Evolutionary conservation across 2,113 vertebrate species (phyloP).

Genomic region (Perognathus longimembris): DNA sequence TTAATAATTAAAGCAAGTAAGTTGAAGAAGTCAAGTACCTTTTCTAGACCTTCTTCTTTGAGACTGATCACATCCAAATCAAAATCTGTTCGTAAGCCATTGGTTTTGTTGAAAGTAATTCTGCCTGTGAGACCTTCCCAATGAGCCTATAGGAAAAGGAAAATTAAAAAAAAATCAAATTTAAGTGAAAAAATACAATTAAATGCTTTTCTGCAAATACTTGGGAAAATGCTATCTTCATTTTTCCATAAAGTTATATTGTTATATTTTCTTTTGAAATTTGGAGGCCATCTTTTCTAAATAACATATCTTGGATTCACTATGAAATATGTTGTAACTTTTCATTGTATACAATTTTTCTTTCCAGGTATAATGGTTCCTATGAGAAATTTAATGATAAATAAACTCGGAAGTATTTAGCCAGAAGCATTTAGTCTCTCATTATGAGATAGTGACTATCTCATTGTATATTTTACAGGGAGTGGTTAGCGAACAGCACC

Average conservation of each 20-base stretch:
- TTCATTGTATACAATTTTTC: conserved; percentile 3
- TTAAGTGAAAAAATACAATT: conserved; percentile 38
- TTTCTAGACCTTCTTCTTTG: conserved; percentile 98
- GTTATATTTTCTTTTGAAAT: conserved; percentile 44
- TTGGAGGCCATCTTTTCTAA: neutral
- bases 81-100: conserved; percentile 98
- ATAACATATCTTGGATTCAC: neutral
- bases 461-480: neutral
- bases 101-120: conserved; percentile 98
- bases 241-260: conserved; percentile 75
- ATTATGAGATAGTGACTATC: neutral
- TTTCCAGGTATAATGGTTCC: neutral
- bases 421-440: neutral
- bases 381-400: conserved; percentile 11
- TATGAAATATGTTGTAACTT: neutral
- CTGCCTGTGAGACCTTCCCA: conserved; percentile 99
- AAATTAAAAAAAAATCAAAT: conserved; percentile 59
- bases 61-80: conserved; percentile 99
- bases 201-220: neutral
- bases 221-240: conserved; percentile 67
- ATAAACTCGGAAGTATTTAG: neutral
- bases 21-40: conserved; percentile 87
- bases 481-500: neutral
- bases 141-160: conserved; percentile 90
- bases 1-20: conserved; percentile 53